Percentiles rank a stretch among this genome's conserved stretches.
Conservation (phyloP, 2,113 vertebrate species). For the Hydrochoerus hydrochaeris region DNA sequence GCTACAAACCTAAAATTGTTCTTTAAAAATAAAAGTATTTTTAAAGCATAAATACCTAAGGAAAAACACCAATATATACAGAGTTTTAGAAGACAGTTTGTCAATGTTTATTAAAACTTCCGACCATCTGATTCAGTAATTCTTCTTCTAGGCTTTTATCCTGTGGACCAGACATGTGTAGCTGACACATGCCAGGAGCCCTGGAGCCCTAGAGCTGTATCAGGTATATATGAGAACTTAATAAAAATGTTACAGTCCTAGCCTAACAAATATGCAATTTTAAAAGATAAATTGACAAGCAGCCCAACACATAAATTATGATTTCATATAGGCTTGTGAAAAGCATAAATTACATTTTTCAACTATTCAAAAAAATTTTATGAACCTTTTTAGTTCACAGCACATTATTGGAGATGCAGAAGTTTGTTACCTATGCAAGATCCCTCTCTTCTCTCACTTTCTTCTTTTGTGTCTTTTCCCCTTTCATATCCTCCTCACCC, state of each 20-base stretch:
- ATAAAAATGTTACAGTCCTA: neutral
- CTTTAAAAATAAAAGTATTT: neutral
- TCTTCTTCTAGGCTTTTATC: neutral
- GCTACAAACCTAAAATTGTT: neutral
- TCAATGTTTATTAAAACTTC: neutral
- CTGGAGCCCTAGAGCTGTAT: neutral
- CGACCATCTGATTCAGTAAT: neutral
- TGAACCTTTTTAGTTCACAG: neutral
- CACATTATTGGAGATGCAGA: neutral
- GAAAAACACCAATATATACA: neutral
- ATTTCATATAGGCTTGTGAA: neutral
- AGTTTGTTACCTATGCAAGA: neutral
- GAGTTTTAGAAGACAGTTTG: neutral
- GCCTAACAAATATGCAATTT: neutral
- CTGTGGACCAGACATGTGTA: neutral
- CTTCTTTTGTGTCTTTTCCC: neutral
- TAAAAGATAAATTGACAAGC: slow-evolving; percentile 38
- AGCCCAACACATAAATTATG: neutral
- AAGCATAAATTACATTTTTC: neutral
- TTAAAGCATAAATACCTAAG: neutral
- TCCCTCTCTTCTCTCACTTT: neutral
- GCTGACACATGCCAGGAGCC: neutral
- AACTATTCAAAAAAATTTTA: neutral
- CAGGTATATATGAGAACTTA: neutral
- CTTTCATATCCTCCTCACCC: neutral